These are phyloP conservation scores for Pediacus dermestoides DNA, from an alignment of 2,888 invertebrate species.

Conservation along the genomic window DNA sequence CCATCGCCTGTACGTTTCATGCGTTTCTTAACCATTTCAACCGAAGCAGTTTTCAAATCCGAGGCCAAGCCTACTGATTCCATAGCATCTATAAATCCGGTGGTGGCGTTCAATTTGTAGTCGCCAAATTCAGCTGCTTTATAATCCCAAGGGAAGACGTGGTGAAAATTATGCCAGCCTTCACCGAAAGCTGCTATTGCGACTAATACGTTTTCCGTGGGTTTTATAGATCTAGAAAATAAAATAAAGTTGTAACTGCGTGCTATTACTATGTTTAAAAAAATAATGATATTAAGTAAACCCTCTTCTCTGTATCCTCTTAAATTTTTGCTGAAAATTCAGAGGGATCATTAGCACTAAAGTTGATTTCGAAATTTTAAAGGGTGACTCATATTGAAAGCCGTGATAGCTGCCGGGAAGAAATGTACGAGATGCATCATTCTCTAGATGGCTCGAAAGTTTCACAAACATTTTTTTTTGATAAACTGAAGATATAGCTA, in stretches of 20 bases:
- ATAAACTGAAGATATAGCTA: too few species aligned
- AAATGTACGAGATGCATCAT: too few species aligned
- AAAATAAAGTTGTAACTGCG: conserved; percentile 4
- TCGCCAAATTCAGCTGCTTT: conserved; percentile 80
- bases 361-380: too few species aligned
- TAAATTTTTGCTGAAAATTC: too few species aligned
- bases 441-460: too few species aligned
- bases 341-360: too few species aligned
- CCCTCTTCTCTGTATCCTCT: too few species aligned
- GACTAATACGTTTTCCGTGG: conserved; percentile 72
- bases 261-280: too few species aligned
- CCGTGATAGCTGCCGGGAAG: too few species aligned
- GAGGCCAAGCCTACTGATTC: conserved; percentile 70
- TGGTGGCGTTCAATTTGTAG: conserved; percentile 39
- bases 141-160: conserved; percentile 92
- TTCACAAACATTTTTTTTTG: too few species aligned
- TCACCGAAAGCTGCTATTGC: conserved; percentile 74
- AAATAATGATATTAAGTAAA: too few species aligned
- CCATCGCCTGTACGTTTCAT: conserved; percentile 71
- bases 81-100: conserved; percentile 42
- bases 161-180: conserved; percentile 95
- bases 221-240: conserved; percentile 64
- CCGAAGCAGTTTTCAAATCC: conserved; percentile 72
- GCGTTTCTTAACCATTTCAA: conserved; percentile 66
- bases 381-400: too few species aligned